Evolutionary conservation across 2,113 vertebrate species (phyloP).

Genomic region (Pyrgilauda ruficollis): DNA sequence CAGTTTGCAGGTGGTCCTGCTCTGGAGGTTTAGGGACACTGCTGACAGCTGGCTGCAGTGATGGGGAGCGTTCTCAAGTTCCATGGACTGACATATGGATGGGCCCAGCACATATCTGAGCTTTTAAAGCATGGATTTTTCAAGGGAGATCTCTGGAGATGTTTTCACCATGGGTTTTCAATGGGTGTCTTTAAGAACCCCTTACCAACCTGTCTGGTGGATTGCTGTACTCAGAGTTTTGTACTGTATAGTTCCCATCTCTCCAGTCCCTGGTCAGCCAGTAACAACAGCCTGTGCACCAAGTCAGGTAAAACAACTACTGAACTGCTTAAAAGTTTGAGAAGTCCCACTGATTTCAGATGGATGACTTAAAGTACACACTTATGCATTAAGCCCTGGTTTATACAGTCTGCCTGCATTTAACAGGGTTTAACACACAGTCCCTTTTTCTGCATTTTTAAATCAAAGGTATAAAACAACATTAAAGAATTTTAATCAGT

Average conservation of each 20-base stretch:
- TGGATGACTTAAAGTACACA: background rate
- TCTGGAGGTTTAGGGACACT: background rate
- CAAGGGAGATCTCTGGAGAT: background rate
- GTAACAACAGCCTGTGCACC: background rate
- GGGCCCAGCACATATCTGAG: background rate
- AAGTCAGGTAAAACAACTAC: background rate
- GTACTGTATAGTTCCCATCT: rapidly evolving
- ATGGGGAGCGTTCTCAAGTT: background rate
- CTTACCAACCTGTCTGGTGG: background rate
- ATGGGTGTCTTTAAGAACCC: background rate
- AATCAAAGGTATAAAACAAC: background rate
- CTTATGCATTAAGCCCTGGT: rapidly evolving
- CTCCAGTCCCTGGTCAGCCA: background rate
- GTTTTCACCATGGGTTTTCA: background rate
- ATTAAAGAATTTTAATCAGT: background rate
- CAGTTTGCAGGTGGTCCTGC: background rate
- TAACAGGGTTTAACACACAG: background rate
- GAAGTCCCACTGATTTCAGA: background rate
- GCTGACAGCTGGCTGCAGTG: background rate
- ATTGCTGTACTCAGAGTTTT: background rate
- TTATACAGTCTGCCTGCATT: background rate
- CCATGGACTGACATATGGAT: background rate
- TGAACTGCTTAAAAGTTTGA: background rate
- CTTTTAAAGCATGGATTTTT: background rate
- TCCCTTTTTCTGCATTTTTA: background rate